A percentile compares a stretch with the other conserved stretches of the same genome.
phyloP scores from a whole-genome alignment of 2,797 vertebrate genomes.

The Eulemur rubriventer region DNA sequence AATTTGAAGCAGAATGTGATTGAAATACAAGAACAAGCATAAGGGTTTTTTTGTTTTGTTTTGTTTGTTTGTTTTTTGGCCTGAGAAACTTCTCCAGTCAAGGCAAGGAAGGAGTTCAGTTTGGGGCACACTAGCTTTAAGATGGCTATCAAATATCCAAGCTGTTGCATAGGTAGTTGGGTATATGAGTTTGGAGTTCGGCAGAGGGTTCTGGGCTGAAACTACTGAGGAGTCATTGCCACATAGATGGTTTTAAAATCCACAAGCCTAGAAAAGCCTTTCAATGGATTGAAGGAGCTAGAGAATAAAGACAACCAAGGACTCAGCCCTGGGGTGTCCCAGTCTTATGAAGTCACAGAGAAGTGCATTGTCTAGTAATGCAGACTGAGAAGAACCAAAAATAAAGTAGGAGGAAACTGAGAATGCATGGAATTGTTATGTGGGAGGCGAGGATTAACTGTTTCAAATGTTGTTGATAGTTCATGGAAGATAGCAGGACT shows the following conservation, averaged over 20 bases:
- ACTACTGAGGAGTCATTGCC: not conserved
- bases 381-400: not conserved
- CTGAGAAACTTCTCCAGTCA: not conserved
- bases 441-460: not conserved
- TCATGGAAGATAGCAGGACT: not conserved
- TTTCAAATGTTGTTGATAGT: not conserved
- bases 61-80: not conserved
- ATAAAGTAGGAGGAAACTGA: not conserved
- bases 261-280: not conserved
- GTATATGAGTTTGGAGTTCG: not conserved
- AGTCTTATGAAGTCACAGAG: not conserved
- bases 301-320: not conserved
- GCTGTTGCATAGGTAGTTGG: not conserved
- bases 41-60: not conserved
- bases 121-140: not conserved
- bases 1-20: not conserved
- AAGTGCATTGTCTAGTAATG: not conserved
- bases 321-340: not conserved
- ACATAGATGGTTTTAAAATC: not conserved
- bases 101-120: not conserved
- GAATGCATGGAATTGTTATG: not conserved
- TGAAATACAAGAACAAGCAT: not conserved
- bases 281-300: not conserved
- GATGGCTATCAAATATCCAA: not conserved
- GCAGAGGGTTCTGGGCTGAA: not conserved